phyloP scores from a whole-genome alignment of 1,140 invertebrate genomes.

The Bombus confusus region DNA sequence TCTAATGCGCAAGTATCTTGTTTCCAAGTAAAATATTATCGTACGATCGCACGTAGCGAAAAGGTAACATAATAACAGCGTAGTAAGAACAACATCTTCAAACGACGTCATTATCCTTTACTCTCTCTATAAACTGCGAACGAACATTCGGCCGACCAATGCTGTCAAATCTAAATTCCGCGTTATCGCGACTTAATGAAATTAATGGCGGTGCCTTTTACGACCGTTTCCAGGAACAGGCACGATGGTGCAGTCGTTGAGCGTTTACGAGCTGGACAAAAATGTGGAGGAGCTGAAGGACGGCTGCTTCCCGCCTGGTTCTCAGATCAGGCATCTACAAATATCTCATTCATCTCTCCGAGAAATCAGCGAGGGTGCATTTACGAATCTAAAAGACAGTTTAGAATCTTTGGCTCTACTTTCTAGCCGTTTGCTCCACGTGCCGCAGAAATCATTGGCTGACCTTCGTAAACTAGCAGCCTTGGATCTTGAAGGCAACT shows the following conservation, averaged over 20 bases:
- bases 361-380: conserved; percentile 88
- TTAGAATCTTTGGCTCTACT: conserved; percentile 92
- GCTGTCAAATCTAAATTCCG: conserved; percentile 39
- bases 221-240: conserved; percentile 74
- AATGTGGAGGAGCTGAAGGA: conserved; percentile 87
- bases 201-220: conserved; percentile 52
- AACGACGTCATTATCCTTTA: too few species aligned
- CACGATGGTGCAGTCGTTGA: conserved; percentile 89
- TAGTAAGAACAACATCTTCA: too few species aligned
- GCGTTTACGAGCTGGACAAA: conserved; percentile 92
- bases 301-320: conserved; percentile 87
- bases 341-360: conserved; percentile 91
- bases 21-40: too few species aligned
- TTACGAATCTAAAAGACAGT: conserved; percentile 87
- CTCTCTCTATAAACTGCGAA: background rate
- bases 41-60: too few species aligned
- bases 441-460: conserved; percentile 91
- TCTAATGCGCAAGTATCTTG: too few species aligned
- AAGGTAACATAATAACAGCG: too few species aligned
- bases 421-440: conserved; percentile 89
- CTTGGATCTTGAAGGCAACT: conserved; percentile 93
- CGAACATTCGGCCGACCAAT: conserved; percentile 12
- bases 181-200: conserved; percentile 41
- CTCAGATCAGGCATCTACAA: conserved; percentile 90
- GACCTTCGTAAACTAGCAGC: conserved; percentile 88